A percentile compares a stretch with the other conserved stretches of the same genome.
phyloP scores from a whole-genome alignment of 2,888 invertebrate species.

The Platycheirus albimanus region DNA sequence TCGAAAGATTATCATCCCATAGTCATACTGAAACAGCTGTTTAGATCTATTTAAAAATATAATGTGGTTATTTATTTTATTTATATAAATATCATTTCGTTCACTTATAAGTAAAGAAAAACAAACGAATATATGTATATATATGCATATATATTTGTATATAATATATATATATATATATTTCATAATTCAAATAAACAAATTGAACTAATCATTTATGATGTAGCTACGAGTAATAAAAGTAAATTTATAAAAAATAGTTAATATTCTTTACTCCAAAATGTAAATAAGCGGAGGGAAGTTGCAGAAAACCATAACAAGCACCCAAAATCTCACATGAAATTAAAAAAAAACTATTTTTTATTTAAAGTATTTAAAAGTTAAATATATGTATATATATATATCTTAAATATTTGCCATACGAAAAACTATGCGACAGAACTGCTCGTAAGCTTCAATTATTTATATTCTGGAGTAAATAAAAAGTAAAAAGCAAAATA shows the following conservation, averaged over 20 bases:
- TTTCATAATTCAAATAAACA: conserved; percentile 2
- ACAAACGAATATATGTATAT: not conserved
- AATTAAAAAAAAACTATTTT: conserved; percentile 45
- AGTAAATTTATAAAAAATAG: conserved; percentile 14
- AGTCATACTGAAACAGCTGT: conserved; percentile 98
- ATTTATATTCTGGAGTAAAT: conserved; percentile 57
- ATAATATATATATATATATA: conserved; percentile 9
- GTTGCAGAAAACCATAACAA: not conserved
- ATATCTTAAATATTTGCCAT: conserved; percentile 19
- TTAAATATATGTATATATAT: conserved; percentile 27
- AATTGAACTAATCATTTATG: not conserved
- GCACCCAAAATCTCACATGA: not conserved
- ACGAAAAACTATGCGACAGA: too few relatives aligned
- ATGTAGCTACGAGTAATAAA: not conserved
- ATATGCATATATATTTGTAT: not conserved
- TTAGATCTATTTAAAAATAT: conserved; percentile 83
- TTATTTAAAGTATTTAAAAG: conserved; percentile 47
- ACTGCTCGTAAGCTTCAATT: conserved; percentile 35
- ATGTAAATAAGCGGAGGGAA: conserved; percentile 40
- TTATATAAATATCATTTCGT: conserved; percentile 27
- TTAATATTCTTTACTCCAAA: too few relatives aligned
- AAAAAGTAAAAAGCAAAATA: conserved; percentile 9
- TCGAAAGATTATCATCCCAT: conserved; percentile 95
- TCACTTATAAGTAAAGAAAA: conserved; percentile 31
- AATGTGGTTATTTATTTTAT: conserved; percentile 53